Base-by-base conservation (phyloP, 2,113 vertebrate genomes). In the Sinocyclocheilus rhinocerous region DNA sequence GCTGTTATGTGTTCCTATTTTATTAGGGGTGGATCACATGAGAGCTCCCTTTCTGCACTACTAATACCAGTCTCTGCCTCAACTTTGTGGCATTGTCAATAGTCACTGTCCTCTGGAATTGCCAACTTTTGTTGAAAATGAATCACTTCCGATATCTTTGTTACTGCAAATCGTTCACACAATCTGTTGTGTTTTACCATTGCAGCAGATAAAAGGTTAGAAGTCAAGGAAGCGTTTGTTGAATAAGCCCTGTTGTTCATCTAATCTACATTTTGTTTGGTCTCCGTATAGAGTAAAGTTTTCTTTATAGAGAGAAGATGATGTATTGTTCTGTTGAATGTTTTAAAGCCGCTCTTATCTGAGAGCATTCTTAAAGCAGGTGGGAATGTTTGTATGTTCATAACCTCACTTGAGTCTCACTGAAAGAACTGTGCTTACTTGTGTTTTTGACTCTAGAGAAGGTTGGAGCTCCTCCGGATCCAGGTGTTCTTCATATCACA, bases 401-500 rank as follows among this genome's bases (percentile, higher is more conserved):
- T 45, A 45, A 45, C 2, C 45, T 3, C 45, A 48, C 45, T 48
- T 12, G 45, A 48, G 45, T 48, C 45, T 48, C 0, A 48, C 45
- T 48, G 45, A 48, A 48, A 48, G 45, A 48, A 48, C 45, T 3
- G 45, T 12, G 2, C 11, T 48, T 1, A 2, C 45, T 48, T 48
- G 3, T 48, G 45, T 48, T 48, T 48, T 48, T 48, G 45, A 48
- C 45, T 48, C 45, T 12, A 48, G 45, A 48, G 45, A 48, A 48
- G 45, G 2, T 48, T 48, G 0, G 10, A 48, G 45, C 10, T 48
- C 45, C 45, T 48, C 45, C 11, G 11, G 45, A 48, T 48, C 45
- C 45, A 48, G 45, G 45, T 48, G 45, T 48, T 48, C 45, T 48
- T 48, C 10, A 75, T 89, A 92, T 93, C 90, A 90, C 91, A 89